A percentile compares a stretch with the other conserved stretches of the same genome.
Evolutionary conservation across 2,113 vertebrate genomes (phyloP).

Genomic region (Ginglymostoma cirratum): DNA sequence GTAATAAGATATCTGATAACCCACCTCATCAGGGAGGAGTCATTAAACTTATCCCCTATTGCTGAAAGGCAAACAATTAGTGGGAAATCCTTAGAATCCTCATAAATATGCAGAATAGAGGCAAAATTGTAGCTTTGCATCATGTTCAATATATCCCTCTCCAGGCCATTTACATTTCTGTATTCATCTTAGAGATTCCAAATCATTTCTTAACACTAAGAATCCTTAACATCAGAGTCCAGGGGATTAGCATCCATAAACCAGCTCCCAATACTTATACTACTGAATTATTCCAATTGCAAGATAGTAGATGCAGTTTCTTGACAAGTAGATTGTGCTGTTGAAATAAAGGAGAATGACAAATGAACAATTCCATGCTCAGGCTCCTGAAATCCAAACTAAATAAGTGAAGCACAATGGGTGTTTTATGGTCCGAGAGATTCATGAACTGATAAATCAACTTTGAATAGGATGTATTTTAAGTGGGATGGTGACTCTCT

Average conservation of each 20-base stretch:
- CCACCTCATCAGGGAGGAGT: neutral
- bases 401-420: neutral
- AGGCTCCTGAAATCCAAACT: neutral
- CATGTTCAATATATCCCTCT: neutral
- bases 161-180: neutral
- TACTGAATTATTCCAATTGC: neutral
- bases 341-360: neutral
- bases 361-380: neutral
- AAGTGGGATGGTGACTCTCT: neutral
- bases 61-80: neutral
- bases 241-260: neutral
- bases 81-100: neutral
- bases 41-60: neutral
- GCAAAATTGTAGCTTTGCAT: neutral
- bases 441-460: neutral
- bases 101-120: neutral
- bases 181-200: neutral
- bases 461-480: neutral
- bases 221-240: neutral
- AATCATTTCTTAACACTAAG: neutral
- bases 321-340: neutral
- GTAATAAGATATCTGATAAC: neutral
- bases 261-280: neutral
- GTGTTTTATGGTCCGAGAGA: neutral
- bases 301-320: neutral